Evolutionary conservation across 2,797 vertebrate species (phyloP), one percentile per base, ranked within the genome.

Genomic region (Anas bernieri): DNA sequence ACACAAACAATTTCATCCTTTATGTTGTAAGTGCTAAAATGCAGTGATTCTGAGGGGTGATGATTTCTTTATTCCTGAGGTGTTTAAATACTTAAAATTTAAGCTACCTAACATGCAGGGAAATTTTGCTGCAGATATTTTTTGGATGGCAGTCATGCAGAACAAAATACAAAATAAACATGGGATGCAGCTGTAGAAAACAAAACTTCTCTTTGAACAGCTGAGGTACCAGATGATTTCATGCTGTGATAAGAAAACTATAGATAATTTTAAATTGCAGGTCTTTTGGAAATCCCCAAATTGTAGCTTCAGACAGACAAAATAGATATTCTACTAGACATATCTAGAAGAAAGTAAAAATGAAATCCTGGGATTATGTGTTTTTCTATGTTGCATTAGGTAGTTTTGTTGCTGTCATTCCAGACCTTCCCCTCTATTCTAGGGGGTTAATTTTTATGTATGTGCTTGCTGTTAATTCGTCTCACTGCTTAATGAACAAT

Each of bases 141-240:
- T 90, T 88, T 78, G 66, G 18, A 26, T 76, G 20, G 13, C 76
- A 50, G 73, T 89, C 22, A 37, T 37, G 79, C n/a, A 78, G 73
- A 83, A 73, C 5, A 81, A 92, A 94, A 85, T 41, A 56, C 11
- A 77, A 64, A 84, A 70, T 92, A 86, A 94, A 91, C 52, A 69
- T 5, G 31, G 12, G 14, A 55, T 41, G 5, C 69, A 91, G 74
- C 50, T 91, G 59, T 56, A 91, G 73, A 88, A 93, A 92, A 37
- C 45, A 75, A 33, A 52, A 13, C 15, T 68, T 68, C 41, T 78
- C 62, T 88, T 92, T 92, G 86, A 93, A 72, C 39, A 93, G 26
- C 63, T 88, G 85, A 91, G 43, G 70, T 73, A 28, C 9, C 48
- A 69, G 39, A 62, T 43, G 23, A 35, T 23, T 31, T 89, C 28